Percentiles rank a stretch among this genome's conserved stretches.
These are phyloP conservation scores for Calypte anna DNA, from an alignment of 2,113 vertebrate species.

Conservation along the genomic window DNA sequence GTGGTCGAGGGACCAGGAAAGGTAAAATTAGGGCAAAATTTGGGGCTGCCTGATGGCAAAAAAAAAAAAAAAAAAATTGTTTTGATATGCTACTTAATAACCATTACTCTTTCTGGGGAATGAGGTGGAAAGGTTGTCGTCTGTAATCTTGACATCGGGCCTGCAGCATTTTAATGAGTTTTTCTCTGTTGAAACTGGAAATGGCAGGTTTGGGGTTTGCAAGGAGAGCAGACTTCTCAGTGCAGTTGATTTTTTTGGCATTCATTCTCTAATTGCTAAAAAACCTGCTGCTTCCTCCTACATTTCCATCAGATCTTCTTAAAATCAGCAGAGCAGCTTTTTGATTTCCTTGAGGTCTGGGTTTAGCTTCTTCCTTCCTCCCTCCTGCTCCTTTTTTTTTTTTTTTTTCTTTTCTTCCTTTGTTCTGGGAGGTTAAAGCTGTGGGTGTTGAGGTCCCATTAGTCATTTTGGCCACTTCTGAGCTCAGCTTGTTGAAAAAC, in stretches of 20 bases:
- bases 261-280: not conserved
- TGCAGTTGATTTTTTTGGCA: not conserved
- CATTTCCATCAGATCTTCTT: not conserved
- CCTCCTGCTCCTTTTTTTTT: not conserved
- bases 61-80: not conserved
- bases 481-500: not conserved
- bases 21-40: not conserved
- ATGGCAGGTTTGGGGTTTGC: not conserved
- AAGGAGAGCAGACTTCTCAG: not conserved
- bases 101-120: not conserved
- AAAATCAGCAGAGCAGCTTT: constrained; percentile 16
- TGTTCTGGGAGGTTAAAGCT: constrained; percentile 49
- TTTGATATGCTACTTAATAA: not conserved
- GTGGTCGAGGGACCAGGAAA: not conserved
- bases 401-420: not conserved
- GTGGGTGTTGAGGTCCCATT: constrained; percentile 57
- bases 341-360: not conserved
- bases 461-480: constrained; percentile 46
- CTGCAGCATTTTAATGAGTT: not conserved
- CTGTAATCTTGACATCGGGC: not conserved
- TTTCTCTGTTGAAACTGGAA: not conserved
- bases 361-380: constrained; percentile 30
- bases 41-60: not conserved
- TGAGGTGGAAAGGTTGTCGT: not conserved
- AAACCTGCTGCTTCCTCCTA: constrained; percentile 21